A percentile compares a stretch with the other conserved stretches of the same genome.
Evolutionary conservation across 2,888 invertebrate species (phyloP).

Genomic region (Cheilosia scutellata): DNA sequence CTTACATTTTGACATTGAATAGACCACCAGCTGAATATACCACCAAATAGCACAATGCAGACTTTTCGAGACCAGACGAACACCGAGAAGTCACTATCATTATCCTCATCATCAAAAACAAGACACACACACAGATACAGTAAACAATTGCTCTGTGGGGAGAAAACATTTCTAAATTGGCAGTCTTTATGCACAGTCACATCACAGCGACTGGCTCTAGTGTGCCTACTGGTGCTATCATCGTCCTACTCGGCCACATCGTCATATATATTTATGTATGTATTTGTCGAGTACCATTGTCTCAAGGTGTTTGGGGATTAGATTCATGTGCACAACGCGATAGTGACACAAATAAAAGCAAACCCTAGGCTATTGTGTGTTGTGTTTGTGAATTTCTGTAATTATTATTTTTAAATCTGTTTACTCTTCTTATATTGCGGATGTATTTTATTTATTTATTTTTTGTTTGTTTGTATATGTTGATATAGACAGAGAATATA

Average conservation of each 20-base stretch:
- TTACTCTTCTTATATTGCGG: conserved; percentile 43
- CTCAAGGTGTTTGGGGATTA: conserved; percentile 60
- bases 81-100: conserved; percentile 39
- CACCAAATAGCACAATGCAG: conserved; percentile 26
- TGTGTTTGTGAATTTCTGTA: conserved; percentile 45
- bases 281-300: conserved; percentile 51
- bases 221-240: conserved; percentile 26
- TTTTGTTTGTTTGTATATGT: conserved; percentile 9
- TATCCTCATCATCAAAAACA: conserved; percentile 43
- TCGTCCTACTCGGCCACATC: conserved; percentile 9
- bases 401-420: conserved; percentile 66
- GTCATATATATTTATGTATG: conserved; percentile 10
- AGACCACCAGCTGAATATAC: conserved; percentile 36
- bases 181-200: conserved; percentile 67
- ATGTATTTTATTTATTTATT: conserved; percentile 24
- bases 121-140: conserved; percentile 3
- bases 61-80: conserved; percentile 14
- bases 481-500: background rate
- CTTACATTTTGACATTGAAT: conserved; percentile 58
- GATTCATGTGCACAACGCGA: conserved; percentile 47
- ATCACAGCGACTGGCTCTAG: conserved; percentile 12
- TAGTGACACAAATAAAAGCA: conserved; percentile 45
- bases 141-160: conserved; percentile 35
- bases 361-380: conserved; percentile 35
- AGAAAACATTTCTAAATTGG: conserved; percentile 67